Evolutionary conservation across 1,140 invertebrate species (phyloP).

Genomic region (Xylocopa sonorina): DNA sequence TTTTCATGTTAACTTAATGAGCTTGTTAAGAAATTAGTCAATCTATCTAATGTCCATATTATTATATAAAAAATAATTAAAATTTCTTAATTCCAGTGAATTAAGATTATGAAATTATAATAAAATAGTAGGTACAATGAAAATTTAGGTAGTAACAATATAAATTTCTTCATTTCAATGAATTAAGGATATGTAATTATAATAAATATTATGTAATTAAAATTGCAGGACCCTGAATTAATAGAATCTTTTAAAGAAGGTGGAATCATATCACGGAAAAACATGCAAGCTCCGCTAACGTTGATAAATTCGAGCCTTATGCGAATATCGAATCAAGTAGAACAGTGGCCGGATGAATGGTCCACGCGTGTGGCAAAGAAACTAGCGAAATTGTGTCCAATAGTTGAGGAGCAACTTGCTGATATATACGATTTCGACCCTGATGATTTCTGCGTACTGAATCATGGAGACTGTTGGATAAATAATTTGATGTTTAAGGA

Average conservation of each 20-base stretch:
- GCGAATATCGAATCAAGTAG: constrained; percentile 35
- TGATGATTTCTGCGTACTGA: constrained; percentile 69
- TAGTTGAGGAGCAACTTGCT: constrained; percentile 61
- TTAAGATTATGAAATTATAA: too few relatives aligned
- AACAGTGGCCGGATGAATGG: constrained; percentile 50
- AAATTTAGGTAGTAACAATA: too few relatives aligned
- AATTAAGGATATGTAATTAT: too few relatives aligned
- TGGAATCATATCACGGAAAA: constrained; percentile 56
- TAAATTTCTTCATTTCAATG: not conserved
- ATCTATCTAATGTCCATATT: too few relatives aligned
- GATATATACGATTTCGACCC: constrained; percentile 70
- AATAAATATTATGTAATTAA: too few relatives aligned
- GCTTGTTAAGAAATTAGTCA: too few relatives aligned
- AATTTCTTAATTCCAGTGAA: too few relatives aligned
- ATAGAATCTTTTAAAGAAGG: constrained; percentile 67
- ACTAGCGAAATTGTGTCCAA: constrained; percentile 68
- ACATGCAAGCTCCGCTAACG: constrained; percentile 33
- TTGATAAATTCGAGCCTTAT: constrained; percentile 54
- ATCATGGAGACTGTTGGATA: constrained; percentile 75
- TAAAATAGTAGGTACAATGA: too few relatives aligned
- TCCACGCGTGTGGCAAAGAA: constrained; percentile 62
- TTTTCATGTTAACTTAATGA: too few relatives aligned
- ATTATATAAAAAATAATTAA: too few relatives aligned
- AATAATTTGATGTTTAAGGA: constrained; percentile 73
- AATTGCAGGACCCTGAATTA: constrained; percentile 73